Evolutionary conservation across 2,888 invertebrate genomes (phyloP), one percentile per base, ranked within the genome.

Genomic region (Pterobdella sp.): DNA sequence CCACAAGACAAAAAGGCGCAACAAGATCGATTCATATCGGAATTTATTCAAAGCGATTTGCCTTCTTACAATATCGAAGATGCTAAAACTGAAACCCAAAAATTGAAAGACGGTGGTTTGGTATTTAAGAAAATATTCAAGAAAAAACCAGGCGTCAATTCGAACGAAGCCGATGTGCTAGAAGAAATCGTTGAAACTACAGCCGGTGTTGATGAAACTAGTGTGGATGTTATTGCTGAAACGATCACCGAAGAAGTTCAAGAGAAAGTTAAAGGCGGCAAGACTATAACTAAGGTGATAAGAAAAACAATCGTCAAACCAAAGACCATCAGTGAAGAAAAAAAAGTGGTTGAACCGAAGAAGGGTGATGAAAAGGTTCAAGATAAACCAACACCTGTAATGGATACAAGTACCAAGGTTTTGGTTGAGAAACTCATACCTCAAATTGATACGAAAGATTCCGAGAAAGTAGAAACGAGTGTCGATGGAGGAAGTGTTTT

Each of bases 101-200:
- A 7, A 2, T 4, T 34, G 63, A 31, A 34, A 1, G 70, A 70
- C n/a, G 70, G 70, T 22, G 35, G 32, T n/a, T 10, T 70, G 1
- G 70, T 63, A 4, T 18, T 70, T 32, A 70, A 14, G 35, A 56
- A 52, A 29, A n/a, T 56, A 4, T 70, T 70, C 37, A 70, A 70
- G 63, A 70, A 70, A 32, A 26, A 37, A 3, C 31, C 52, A 1
- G 70, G 70, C 22, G 35, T 49, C 22, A 22, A 56, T 7, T 34
- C 49, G 32, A 32, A 18, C 18, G 60, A 70, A n/a, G 60, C 70
- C 3, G 70, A 70, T 56, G 63, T 56, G 1, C 35, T 70, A 4
- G 70, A 70, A 70, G 70, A 70, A 35, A 32, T 70, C 1, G 29
- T 70, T 1, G 70, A 70, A 32, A 70, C 63, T 1, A 52, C 34